A percentile compares a stretch with the other conserved stretches of the same genome.
Evolutionary conservation across 2,797 vertebrate genomes (phyloP).

Genomic region (Neosilurus mollespiculum): DNA sequence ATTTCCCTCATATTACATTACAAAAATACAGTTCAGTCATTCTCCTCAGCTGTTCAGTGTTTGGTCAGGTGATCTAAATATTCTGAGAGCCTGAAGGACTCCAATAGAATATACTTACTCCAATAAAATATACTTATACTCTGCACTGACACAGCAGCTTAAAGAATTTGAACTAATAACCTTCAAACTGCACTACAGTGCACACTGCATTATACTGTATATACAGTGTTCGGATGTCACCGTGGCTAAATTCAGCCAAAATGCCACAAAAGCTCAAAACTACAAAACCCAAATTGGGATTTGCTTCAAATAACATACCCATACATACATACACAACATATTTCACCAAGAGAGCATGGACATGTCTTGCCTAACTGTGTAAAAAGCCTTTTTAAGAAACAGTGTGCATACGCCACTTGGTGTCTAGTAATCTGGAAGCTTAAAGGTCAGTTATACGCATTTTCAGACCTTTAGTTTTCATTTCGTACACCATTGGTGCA

Average conservation of each 20-base stretch:
- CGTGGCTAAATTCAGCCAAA: neutral
- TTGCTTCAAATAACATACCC: neutral
- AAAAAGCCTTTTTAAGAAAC: neutral
- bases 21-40: neutral
- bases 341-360: neutral
- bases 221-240: neutral
- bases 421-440: too few relatives aligned
- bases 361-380: neutral
- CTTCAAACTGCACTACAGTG: too few relatives aligned
- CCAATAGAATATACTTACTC: neutral
- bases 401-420: too few relatives aligned
- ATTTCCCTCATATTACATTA: conserved; percentile 24
- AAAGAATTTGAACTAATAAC: neutral
- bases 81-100: neutral
- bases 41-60: neutral
- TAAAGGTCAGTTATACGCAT: too few relatives aligned
- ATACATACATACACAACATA: too few relatives aligned
- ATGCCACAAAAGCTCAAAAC: neutral
- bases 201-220: neutral
- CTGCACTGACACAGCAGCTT: neutral
- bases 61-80: neutral
- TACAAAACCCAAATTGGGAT: neutral
- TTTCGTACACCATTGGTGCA: too few relatives aligned
- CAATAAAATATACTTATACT: neutral
- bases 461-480: too few relatives aligned